Conservation (phyloP, 2,888 invertebrate species). For the Nymphalis c-album region DNA sequence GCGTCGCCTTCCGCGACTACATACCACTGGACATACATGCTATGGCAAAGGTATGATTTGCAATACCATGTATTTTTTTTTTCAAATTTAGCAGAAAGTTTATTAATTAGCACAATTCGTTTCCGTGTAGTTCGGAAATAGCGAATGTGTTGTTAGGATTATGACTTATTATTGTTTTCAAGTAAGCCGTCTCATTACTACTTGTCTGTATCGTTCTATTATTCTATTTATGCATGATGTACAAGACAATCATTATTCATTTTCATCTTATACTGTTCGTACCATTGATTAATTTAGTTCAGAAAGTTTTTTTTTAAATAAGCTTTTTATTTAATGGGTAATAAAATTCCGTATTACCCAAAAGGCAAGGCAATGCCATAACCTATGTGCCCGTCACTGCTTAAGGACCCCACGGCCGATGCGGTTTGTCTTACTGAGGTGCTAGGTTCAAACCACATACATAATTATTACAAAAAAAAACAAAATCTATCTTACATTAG, state of each 20-base stretch:
- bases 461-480: too few species aligned
- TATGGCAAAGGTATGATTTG: slow-evolving; percentile 70
- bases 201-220: slow-evolving; percentile 12
- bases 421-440: too few species aligned
- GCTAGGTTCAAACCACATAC: too few species aligned
- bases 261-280: background rate
- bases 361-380: too few species aligned
- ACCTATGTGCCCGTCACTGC: too few species aligned
- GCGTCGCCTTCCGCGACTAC: slow-evolving; percentile 76
- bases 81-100: slow-evolving; percentile 3
- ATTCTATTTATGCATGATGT: slow-evolving; percentile 16
- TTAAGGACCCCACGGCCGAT: too few species aligned
- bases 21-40: slow-evolving; percentile 74
- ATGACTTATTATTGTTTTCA: slow-evolving; percentile 17
- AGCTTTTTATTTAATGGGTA: too few species aligned
- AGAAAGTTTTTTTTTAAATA: background rate
- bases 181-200: slow-evolving; percentile 15
- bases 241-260: background rate
- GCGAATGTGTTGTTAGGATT: slow-evolving; percentile 6
- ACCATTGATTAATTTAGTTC: background rate
- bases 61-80: background rate
- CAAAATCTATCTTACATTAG: too few species aligned
- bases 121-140: slow-evolving; percentile 4
- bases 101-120: slow-evolving; percentile 1
- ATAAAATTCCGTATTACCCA: too few species aligned